A percentile compares a stretch with the other conserved stretches of the same genome.
Conservation (phyloP, 2,797 vertebrate genomes). For the Diplodus puntazzo region DNA sequence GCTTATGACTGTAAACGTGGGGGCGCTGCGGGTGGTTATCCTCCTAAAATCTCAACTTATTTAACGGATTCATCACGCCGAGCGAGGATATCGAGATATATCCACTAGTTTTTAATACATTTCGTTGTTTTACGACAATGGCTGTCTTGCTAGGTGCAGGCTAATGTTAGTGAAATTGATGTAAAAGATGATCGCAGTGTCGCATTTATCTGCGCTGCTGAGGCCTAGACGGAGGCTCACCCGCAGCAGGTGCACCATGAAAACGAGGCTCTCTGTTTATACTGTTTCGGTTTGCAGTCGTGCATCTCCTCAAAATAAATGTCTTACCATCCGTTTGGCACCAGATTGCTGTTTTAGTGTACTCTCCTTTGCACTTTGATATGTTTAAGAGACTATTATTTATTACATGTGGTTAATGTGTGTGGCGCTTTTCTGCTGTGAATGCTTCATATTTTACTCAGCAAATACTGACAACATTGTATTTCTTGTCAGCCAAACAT, state of each 20-base stretch:
- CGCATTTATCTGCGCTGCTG: constrained; percentile 62
- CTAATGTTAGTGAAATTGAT: background rate
- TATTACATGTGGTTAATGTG: background rate
- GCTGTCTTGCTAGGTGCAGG: background rate
- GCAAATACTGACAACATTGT: background rate
- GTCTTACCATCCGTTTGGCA: fast-evolving
- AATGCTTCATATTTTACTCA: background rate
- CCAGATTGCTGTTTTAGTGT: background rate
- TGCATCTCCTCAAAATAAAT: background rate
- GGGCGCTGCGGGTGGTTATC: constrained; percentile 28
- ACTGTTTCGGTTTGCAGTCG: constrained; percentile 23
- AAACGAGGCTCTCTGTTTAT: constrained; percentile 14
- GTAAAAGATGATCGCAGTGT: constrained; percentile 43
- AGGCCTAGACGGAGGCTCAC: constrained; percentile 58
- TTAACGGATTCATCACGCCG: constrained; percentile 28
- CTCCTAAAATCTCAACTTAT: background rate
- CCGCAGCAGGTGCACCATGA: constrained; percentile 33
- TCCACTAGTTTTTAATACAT: background rate
- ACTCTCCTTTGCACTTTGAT: background rate
- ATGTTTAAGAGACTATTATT: background rate
- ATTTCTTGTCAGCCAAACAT: background rate
- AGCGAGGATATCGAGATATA: background rate
- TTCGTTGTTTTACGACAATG: fast-evolving
- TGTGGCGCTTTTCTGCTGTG: background rate
- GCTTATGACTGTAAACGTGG: background rate